Base-by-base conservation (phyloP, 1,140 invertebrate genomes). In the Colletes gigas region DNA sequence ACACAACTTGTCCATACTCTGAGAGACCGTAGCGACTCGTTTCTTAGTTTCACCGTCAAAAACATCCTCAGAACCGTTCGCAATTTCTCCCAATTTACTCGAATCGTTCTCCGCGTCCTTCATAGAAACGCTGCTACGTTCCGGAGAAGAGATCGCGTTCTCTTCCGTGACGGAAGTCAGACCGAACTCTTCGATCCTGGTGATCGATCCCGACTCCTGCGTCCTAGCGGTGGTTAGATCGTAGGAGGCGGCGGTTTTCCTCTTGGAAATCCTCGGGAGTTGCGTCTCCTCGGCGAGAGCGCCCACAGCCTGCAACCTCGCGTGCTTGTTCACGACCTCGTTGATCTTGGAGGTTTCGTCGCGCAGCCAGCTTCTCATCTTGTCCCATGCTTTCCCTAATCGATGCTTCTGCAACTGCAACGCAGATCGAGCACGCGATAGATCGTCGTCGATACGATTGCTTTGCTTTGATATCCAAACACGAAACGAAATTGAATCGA, bases 331-430 rank as follows among this genome's bases (percentile, higher is more conserved):
- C 12, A 94, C 92, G 0, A 93, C 93, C 63, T 94, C 94, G 83
- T 92, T 93, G 30, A 95, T 77, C 55, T 88, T 93, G 1, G 85
- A 88, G 17, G 90, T 90, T 82, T 94, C 94, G 65, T 94, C 94
- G 44, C 93, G 92, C 71, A 94, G 70, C 94, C 94, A 94, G 71
- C 90, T 91, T 67, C 94, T 93, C 90, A 94, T 93, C 66, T 91
- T 93, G 12, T 91, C 90, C 94, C 94, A 94, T 21, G 94, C 94
- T 47, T 94, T 93, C 9, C 92, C 90, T 0, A 94, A 68, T 21
- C 93, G 93, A 59, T 92, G 92, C 81, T 92, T 93, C 66, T 94
- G 93, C 50, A 91, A 88, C 75, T 85, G 39, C 71, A 59, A 19
- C 67, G 39, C 44, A 30, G 66, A n/a, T n/a, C n/a, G n/a, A n/a